Evolutionary conservation across 1,140 invertebrate species (phyloP), one percentile per base, ranked within the genome.

Genomic region (Anastrepha obliqua): DNA sequence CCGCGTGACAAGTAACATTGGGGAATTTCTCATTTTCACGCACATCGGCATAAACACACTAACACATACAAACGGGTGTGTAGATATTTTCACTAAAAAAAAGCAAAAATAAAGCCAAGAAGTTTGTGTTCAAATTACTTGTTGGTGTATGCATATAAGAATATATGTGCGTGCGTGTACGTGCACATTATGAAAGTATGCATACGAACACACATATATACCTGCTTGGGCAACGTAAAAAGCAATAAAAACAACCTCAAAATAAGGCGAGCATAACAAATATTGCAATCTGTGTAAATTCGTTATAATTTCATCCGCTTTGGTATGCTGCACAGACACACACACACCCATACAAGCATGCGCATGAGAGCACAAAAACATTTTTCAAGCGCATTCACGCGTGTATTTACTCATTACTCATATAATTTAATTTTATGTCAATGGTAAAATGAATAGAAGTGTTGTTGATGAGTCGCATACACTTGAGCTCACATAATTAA

Each of bases 1-100:
- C 47, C 74, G n/a, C n/a, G 51, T 81, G 74, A 55, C 51, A 81
- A 55, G 74, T 4, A 29, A 81, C 51, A 81, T 29, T 81, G 44
- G 20, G 74, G 74, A 81, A 81, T 81, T 81, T 81, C 51, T 29
- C 74, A 81, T 58, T 81, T 81, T 81, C 74, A 81, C 47, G 74
- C 74, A 8, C 51, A 81, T 20, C 55, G 20, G 20, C 47, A 29
- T 9, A 81, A 9, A 81, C 47, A 81, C 74, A 55, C 6, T 20
- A 4, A 55, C 20, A 20, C 2, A 20, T n/a, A n/a, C 47, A 78
- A 3, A 51, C 6, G 42, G 20, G 7, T 1, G 29, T 9, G 55
- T n/a, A 58, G 55, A 81, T 55, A 74, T 47, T n/a, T 20, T 15
- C 70, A 81, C 55, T 58, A 81, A 58, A 55, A 29, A 9, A 81